Conservation (phyloP, 2,797 vertebrate genomes). For the Eremophila alpestris region DNA sequence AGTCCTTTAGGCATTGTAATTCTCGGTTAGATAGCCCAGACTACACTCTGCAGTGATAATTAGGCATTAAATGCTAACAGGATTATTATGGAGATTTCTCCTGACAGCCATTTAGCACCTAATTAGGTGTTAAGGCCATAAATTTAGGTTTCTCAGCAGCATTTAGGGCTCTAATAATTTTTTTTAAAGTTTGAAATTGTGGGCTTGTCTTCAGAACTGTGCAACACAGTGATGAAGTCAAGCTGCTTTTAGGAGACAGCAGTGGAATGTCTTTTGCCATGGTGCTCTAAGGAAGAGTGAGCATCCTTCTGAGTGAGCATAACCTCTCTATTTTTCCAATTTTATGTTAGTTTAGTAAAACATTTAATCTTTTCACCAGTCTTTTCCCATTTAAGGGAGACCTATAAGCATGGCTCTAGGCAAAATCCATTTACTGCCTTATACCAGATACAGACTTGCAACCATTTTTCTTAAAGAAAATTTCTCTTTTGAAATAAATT, state of each 20-base stretch:
- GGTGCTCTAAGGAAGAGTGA: neutral
- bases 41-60: conserved; percentile 77
- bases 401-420: neutral
- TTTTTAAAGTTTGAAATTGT: conserved; percentile 63
- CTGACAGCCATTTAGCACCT: conserved; percentile 76
- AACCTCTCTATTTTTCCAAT: neutral
- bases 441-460: neutral
- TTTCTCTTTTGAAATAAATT: neutral
- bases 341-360: neutral
- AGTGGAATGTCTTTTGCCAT: neutral
- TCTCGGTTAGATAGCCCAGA: conserved; percentile 72
- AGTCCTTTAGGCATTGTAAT: conserved; percentile 71
- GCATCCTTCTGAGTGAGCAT: neutral
- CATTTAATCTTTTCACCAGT: neutral
- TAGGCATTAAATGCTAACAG: conserved; percentile 78
- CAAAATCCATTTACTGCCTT: neutral
- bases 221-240: neutral
- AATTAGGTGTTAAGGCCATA: conserved; percentile 74
- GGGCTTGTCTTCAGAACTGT: conserved; percentile 62
- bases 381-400: neutral
- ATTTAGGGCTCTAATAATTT: conserved; percentile 61
- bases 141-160: conserved; percentile 69
- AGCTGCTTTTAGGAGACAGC: neutral
- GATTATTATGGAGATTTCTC: conserved; percentile 76
- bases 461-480: neutral